Percentiles rank a stretch among this genome's conserved stretches.
Conservation (phyloP, 2,113 vertebrate species). For the Platycercus adscitus region DNA sequence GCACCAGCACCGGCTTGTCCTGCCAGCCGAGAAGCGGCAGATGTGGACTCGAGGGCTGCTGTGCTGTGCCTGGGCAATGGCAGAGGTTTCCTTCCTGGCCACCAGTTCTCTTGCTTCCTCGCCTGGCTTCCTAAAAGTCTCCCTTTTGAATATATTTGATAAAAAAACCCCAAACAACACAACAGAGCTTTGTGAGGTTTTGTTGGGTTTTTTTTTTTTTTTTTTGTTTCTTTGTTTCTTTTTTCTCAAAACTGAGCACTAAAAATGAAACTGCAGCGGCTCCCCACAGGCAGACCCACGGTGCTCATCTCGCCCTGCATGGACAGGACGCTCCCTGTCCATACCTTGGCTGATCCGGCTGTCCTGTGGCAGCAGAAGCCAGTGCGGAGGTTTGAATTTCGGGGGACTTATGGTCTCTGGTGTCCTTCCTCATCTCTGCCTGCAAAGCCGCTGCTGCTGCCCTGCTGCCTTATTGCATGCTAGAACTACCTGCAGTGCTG, state of each 20-base stretch:
- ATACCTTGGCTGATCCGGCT: too few species aligned
- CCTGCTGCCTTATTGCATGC: rapidly evolving
- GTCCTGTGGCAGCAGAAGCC: background rate
- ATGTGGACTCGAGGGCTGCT: background rate
- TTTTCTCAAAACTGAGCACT: background rate
- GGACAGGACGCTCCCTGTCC: too few species aligned
- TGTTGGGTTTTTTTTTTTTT: background rate
- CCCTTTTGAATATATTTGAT: too few species aligned
- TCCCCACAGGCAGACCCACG: rapidly evolving
- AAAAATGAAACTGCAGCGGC: background rate
- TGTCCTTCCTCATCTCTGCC: background rate
- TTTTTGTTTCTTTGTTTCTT: too few species aligned
- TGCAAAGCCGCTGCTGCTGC: background rate
- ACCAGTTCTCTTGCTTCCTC: rapidly evolving
- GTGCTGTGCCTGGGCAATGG: background rate
- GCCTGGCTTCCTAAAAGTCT: background rate
- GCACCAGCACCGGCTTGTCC: rapidly evolving
- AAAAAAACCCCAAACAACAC: background rate
- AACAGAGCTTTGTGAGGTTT: too few species aligned
- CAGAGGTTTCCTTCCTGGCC: background rate
- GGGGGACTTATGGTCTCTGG: background rate
- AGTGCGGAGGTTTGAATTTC: rapidly evolving
- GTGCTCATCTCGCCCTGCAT: background rate
- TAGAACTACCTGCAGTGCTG: background rate
- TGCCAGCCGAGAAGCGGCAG: background rate